A percentile compares a stretch with the other conserved stretches of the same genome.
These are phyloP conservation scores for Drusus annulatus DNA, from an alignment of 1,140 invertebrate genomes.

Conservation along the genomic window DNA sequence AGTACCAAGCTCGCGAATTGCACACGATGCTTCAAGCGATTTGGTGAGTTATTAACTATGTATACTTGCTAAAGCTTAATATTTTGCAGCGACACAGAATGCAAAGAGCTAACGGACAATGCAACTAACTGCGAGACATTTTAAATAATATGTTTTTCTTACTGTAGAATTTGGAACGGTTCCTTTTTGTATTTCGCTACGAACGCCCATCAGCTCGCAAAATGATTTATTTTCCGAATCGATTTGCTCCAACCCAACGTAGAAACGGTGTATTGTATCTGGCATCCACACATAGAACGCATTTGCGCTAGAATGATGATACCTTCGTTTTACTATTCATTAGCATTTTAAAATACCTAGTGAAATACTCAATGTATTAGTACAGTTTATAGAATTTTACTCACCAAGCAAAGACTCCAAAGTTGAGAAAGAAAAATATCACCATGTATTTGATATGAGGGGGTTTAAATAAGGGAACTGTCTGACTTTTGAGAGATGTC, in stretches of 20 bases:
- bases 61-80: too few species aligned
- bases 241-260: not conserved
- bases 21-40: too few species aligned
- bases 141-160: not conserved
- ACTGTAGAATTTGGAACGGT: not conserved
- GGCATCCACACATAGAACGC: constrained; percentile 46
- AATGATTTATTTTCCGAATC: constrained; percentile 10
- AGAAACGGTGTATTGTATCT: constrained; percentile 33
- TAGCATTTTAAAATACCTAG: too few species aligned
- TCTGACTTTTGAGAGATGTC: constrained; percentile 29
- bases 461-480: constrained; percentile 34
- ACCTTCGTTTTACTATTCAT: not conserved
- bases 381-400: too few species aligned
- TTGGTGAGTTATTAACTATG: too few species aligned
- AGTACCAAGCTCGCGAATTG: too few species aligned
- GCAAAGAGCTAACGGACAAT: too few species aligned
- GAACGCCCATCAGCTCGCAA: constrained; percentile 34
- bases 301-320: constrained; percentile 17
- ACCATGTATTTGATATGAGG: too few species aligned
- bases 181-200: not conserved
- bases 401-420: too few species aligned
- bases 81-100: not conserved
- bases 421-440: too few species aligned
- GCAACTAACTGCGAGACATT: too few species aligned
- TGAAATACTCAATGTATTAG: too few species aligned